Conservation (phyloP, 2,113 vertebrate genomes). For the Tinamus guttatus region DNA sequence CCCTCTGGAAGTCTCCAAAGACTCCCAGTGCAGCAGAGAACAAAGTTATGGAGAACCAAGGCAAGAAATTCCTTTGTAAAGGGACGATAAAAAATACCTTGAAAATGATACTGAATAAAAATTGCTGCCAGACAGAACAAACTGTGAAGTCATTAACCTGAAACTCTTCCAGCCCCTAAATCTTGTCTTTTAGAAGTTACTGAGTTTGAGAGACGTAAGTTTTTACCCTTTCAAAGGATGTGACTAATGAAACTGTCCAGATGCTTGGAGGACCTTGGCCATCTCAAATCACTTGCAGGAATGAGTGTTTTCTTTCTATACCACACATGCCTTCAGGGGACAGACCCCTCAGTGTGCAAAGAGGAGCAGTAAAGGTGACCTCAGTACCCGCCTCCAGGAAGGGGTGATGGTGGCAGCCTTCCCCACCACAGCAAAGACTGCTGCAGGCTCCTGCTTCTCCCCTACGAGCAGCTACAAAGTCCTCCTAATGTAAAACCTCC, state of each 20-base stretch:
- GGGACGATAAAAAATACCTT: neutral
- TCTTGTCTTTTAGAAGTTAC: neutral
- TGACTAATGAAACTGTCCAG: neutral
- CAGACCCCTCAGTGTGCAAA: neutral
- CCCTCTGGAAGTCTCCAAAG: neutral
- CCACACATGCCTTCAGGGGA: neutral
- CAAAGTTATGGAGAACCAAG: neutral
- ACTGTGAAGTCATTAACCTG: neutral
- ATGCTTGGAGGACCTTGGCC: neutral
- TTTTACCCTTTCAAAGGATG: neutral
- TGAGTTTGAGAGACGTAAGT: neutral
- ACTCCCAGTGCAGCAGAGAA: neutral
- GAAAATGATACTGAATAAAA: neutral
- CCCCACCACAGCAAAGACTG: neutral
- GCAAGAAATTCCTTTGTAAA: neutral
- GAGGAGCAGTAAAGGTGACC: neutral
- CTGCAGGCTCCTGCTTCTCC: neutral
- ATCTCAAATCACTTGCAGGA: no score
- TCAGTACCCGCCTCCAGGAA: neutral
- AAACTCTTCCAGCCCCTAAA: neutral
- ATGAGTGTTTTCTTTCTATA: neutral
- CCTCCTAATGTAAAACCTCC: neutral
- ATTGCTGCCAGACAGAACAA: neutral
- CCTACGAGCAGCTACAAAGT: neutral
- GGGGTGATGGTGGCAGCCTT: neutral